Conservation (phyloP, 2,797 vertebrate species). For the Falco peregrinus region DNA sequence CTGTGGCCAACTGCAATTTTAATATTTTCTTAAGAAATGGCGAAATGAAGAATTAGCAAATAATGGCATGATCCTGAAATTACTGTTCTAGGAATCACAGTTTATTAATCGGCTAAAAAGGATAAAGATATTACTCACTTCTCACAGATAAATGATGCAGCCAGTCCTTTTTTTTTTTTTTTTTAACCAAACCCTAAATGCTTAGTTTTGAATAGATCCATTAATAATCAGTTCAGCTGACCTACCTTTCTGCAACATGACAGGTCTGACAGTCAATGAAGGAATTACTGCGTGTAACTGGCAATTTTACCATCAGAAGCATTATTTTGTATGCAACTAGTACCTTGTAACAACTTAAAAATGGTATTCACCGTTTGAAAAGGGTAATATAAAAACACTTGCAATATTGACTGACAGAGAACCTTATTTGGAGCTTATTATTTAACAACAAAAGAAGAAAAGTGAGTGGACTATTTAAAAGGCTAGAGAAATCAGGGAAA, state of each 20-base stretch:
- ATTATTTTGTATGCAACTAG: neutral
- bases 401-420: constrained; percentile 9
- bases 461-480: neutral
- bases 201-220: constrained; percentile 30
- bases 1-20: constrained; percentile 29
- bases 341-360: constrained; percentile 11
- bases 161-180: neutral
- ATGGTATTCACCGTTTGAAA: neutral
- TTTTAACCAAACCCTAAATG: neutral
- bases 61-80: constrained; percentile 44
- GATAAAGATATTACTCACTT: constrained; percentile 9
- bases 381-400: neutral
- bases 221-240: neutral
- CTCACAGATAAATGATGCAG: neutral
- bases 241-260: constrained; percentile 26
- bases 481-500: neutral
- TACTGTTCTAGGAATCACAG: constrained; percentile 41
- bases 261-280: constrained; percentile 28
- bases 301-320: constrained; percentile 50
- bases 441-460: neutral
- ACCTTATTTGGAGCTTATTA: constrained; percentile 19
- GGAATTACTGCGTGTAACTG: neutral
- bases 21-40: constrained; percentile 49
- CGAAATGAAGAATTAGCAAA: constrained; percentile 66
- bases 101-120: constrained; percentile 29